These are phyloP conservation scores for Spinibarbus caldwelli DNA, from an alignment of 2,797 vertebrate genomes.

Conservation along the genomic window DNA sequence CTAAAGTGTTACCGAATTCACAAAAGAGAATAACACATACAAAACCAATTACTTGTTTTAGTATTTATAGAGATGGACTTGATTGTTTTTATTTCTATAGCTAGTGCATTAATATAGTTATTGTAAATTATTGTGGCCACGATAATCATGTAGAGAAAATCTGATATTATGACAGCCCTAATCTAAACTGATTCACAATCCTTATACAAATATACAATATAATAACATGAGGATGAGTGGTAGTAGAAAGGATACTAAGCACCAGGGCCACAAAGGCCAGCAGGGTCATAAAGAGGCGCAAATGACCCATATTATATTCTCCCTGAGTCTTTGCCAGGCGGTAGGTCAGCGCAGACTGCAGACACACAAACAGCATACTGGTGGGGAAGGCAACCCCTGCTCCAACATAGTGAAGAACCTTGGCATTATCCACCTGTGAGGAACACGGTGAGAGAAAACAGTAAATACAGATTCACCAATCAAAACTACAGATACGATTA, in stretches of 20 bases:
- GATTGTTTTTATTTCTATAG: background rate
- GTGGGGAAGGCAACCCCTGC: slow-evolving; percentile 88
- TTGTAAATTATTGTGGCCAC: background rate
- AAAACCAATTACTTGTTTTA: background rate
- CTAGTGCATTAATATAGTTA: background rate
- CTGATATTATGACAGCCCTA: background rate
- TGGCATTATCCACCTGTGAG: slow-evolving; percentile 86
- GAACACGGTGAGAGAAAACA: slow-evolving; percentile 30
- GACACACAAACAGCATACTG: slow-evolving; percentile 86
- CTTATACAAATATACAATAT: background rate
- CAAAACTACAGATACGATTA: background rate
- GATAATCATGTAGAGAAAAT: slow-evolving; percentile 1
- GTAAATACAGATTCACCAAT: background rate
- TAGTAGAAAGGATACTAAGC: slow-evolving; percentile 86
- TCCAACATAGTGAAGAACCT: slow-evolving; percentile 88
- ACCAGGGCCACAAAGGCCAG: slow-evolving; percentile 83
- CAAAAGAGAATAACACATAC: background rate
- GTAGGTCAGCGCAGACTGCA: slow-evolving; percentile 88
- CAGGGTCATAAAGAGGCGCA: slow-evolving; percentile 80
- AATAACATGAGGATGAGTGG: background rate
- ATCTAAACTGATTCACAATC: background rate
- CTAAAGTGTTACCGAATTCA: no score
- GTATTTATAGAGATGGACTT: background rate
- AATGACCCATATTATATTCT: slow-evolving; percentile 81
- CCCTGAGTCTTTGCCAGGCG: slow-evolving; percentile 84